Percentiles rank a stretch among this genome's conserved stretches.
Conservation (phyloP, 2,797 vertebrate genomes). For the Agapornis canus region DNA sequence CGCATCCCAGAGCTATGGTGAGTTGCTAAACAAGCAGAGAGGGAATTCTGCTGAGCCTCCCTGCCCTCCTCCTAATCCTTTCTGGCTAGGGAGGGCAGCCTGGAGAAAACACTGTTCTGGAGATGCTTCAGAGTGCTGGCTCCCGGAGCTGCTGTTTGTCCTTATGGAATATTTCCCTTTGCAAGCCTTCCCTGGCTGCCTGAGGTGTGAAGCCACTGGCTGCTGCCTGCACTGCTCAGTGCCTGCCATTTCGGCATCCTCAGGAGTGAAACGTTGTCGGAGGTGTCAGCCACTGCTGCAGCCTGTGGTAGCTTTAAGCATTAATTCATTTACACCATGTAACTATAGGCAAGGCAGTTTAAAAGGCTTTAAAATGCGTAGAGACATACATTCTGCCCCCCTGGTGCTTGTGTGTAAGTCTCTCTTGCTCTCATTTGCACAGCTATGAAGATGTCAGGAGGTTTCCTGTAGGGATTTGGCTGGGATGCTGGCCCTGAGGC, state of each 20-base stretch:
- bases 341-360: not conserved
- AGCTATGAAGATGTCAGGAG: not conserved
- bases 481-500: not conserved
- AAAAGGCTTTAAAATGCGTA: not conserved
- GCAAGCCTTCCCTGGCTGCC: not conserved
- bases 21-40: rapidly evolving
- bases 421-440: not conserved
- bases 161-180: not conserved
- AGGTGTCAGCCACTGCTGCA: not conserved
- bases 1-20: rapidly evolving
- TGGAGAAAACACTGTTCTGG: not conserved
- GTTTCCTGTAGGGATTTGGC: not conserved
- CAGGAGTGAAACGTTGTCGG: rapidly evolving
- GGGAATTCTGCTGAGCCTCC: not conserved
- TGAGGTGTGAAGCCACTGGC: not conserved
- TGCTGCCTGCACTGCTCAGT: not conserved
- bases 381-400: not conserved
- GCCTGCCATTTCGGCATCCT: not conserved
- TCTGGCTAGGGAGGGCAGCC: rapidly evolving
- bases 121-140: rapidly evolving
- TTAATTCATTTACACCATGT: not conserved
- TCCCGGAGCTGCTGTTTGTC: not conserved
- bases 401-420: not conserved
- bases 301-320: not conserved
- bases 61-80: not conserved